Evolutionary conservation across 2,888 invertebrate species (phyloP).

Genomic region (Apamea sordens): DNA sequence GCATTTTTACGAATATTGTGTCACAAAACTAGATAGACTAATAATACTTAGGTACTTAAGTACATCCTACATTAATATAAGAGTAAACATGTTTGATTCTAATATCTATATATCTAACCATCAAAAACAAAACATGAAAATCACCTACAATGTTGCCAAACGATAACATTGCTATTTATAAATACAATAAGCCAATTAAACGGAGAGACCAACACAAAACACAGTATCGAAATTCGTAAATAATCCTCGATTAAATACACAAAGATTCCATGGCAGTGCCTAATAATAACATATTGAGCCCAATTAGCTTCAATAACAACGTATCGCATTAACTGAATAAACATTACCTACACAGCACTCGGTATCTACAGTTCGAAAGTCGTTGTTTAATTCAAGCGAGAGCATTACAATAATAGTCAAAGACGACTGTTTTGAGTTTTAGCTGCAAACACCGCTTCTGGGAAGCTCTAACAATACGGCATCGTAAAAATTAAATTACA

Average conservation of each 20-base stretch:
- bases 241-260: conserved; percentile 37
- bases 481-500: conserved; percentile 88
- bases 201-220: conserved; percentile 19
- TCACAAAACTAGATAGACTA: neutral
- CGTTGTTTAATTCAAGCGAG: conserved; percentile 59
- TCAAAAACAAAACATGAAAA: conserved; percentile 14
- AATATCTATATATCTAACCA: neutral
- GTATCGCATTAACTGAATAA: conserved; percentile 49
- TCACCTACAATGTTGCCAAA: conserved; percentile 6
- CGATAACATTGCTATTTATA: conserved; percentile 24
- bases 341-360: conserved; percentile 33
- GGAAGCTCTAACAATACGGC: conserved; percentile 83
- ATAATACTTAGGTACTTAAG: neutral
- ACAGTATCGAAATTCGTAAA: conserved; percentile 48
- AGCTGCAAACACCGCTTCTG: conserved; percentile 80
- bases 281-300: conserved; percentile 53
- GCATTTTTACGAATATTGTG: neutral
- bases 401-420: conserved; percentile 66
- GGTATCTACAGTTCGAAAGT: conserved; percentile 47
- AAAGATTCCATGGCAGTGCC: conserved; percentile 44
- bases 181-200: conserved; percentile 43
- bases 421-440: conserved; percentile 76
- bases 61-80: conserved; percentile 7
- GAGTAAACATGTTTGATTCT: neutral
- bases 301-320: conserved; percentile 63